These are phyloP conservation scores for Trematocara stigmaticum DNA, from an alignment of 2,113 vertebrate species.

Conservation along the genomic window DNA sequence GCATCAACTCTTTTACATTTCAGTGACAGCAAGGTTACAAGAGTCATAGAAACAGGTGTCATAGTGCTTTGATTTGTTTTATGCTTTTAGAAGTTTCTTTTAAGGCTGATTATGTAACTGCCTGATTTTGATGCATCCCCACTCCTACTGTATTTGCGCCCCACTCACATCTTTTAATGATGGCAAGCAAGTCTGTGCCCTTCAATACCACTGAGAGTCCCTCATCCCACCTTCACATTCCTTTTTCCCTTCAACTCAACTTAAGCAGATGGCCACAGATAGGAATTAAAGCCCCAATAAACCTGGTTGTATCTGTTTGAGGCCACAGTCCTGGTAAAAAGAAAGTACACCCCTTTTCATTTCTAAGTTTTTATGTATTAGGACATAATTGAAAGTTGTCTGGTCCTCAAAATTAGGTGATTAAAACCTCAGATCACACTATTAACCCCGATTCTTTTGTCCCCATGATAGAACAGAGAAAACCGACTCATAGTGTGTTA, in stretches of 20 bases:
- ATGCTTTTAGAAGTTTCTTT: neutral
- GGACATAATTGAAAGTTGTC: neutral
- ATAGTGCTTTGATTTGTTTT: neutral
- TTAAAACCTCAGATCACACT: neutral
- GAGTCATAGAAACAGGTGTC: neutral
- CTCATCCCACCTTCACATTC: neutral
- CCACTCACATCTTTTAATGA: neutral
- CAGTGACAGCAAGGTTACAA: neutral
- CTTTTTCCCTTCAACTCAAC: neutral
- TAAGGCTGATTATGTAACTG: neutral
- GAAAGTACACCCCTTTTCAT: neutral
- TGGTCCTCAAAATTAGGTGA: neutral
- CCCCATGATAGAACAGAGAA: no score
- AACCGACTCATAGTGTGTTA: no score
- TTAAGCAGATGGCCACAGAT: conserved; percentile 58
- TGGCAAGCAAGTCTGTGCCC: conserved; percentile 22
- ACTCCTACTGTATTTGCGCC: neutral
- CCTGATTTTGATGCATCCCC: neutral
- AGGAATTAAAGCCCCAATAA: conserved; percentile 12
- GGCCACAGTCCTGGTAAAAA: neutral
- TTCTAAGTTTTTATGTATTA: neutral
- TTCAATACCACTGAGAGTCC: conserved; percentile 36
- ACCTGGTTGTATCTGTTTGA: conserved; percentile 45
- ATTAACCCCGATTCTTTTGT: no score
- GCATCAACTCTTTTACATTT: neutral